Evolutionary conservation across 2,888 invertebrate species (phyloP).

Genomic region (Eupithecia vulgata): DNA sequence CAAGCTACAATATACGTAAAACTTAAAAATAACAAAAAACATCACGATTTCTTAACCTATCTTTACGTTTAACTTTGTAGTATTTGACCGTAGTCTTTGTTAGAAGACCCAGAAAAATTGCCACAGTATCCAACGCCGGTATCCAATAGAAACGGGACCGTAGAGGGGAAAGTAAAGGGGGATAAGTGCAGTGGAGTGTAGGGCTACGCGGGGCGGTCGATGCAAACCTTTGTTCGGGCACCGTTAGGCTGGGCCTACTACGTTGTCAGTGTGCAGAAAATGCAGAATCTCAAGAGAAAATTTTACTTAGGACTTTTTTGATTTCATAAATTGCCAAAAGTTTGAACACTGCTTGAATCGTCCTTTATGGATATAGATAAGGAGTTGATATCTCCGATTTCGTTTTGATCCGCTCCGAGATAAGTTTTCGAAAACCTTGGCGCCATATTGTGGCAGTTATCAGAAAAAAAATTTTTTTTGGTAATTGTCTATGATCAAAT

Average conservation of each 20-base stretch:
- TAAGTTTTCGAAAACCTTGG: too few species aligned
- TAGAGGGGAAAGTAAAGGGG: conserved; percentile 23
- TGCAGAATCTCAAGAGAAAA: neutral
- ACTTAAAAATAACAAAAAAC: neutral
- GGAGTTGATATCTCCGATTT: neutral
- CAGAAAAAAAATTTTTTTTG: too few species aligned
- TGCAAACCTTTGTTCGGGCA: conserved; percentile 66
- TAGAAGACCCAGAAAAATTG: neutral
- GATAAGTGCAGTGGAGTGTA: conserved; percentile 45
- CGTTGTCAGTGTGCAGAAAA: conserved; percentile 4
- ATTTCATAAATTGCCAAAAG: neutral
- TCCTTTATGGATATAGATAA: neutral
- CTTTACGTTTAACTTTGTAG: neutral
- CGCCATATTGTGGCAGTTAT: too few species aligned
- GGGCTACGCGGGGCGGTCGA: conserved; percentile 54
- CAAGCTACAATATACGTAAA: neutral
- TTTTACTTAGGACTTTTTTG: neutral
- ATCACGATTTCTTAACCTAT: neutral
- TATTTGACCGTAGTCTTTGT: neutral
- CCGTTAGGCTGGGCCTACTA: conserved; percentile 48
- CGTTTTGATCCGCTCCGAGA: neutral
- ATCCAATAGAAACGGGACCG: conserved; percentile 12
- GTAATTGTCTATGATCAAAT: neutral
- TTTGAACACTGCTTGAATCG: neutral
- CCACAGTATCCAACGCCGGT: neutral